Percentiles rank a stretch among this genome's conserved stretches.
Conservation (phyloP, 1,140 invertebrate genomes). For the Gyrodactylus bullatarudis region DNA sequence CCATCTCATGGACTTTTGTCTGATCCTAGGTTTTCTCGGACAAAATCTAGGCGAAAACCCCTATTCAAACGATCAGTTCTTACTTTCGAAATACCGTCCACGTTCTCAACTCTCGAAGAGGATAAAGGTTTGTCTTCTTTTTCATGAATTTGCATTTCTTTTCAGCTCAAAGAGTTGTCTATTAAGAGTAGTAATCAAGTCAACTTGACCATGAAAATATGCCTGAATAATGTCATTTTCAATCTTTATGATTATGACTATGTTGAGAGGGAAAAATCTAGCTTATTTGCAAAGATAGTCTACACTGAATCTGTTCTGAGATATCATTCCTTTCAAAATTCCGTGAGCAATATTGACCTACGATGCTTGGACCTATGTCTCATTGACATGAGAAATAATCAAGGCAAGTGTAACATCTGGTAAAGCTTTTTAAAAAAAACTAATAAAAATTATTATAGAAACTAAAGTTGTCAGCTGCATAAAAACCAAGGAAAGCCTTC, state of each 20-base stretch:
- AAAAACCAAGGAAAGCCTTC: background rate
- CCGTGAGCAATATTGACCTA: background rate
- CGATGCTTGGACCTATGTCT: background rate
- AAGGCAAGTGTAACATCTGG: background rate
- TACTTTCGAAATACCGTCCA: background rate
- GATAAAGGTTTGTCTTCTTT: background rate
- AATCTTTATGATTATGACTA: background rate
- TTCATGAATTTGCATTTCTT: background rate
- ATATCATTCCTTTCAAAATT: background rate
- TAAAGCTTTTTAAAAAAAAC: no score
- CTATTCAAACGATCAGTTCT: background rate
- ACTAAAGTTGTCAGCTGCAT: background rate
- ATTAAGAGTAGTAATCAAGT: background rate
- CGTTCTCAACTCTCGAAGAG: background rate
- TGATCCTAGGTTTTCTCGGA: background rate
- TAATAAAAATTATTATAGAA: background rate
- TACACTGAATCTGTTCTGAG: background rate
- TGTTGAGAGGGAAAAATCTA: background rate
- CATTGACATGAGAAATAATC: background rate
- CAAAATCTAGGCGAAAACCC: background rate
- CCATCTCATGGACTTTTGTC: background rate
- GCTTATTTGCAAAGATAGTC: background rate
- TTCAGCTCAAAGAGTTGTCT: background rate
- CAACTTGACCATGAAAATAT: background rate
- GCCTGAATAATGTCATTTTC: background rate